phyloP scores from a whole-genome alignment of 2,113 vertebrate genomes.

The Australoheros scitulus region DNA sequence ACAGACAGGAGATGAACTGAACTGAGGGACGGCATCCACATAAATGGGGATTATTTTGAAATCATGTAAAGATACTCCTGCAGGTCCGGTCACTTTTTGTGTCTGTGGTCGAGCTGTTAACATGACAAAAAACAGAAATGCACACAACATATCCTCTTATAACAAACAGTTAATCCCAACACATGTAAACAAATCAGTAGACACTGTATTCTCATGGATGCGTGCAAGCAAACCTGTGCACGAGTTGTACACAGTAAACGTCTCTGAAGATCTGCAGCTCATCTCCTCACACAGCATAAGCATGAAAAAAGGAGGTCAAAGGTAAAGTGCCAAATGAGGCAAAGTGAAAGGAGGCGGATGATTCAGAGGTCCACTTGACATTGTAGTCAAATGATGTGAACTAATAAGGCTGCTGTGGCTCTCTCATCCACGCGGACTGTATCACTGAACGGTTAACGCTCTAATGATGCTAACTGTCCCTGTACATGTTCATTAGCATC shows the following conservation, averaged over 20 bases:
- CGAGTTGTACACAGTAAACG: background rate
- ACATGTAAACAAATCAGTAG: background rate
- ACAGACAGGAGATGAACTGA: background rate
- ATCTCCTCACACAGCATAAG: fast-evolving
- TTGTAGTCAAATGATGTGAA: background rate
- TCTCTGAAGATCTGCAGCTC: background rate
- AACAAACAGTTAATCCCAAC: background rate
- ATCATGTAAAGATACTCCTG: too few species aligned
- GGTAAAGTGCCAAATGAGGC: background rate
- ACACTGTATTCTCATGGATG: too few species aligned
- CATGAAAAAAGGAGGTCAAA: background rate
- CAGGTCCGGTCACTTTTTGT: too few species aligned
- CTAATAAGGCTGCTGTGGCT: background rate
- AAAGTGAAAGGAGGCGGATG: background rate
- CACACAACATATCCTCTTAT: fast-evolving
- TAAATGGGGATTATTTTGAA: too few species aligned
- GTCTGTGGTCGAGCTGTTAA: background rate
- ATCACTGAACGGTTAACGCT: background rate
- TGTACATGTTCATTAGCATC: background rate
- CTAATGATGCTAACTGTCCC: background rate
- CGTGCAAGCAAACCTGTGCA: background rate
- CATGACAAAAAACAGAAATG: background rate
- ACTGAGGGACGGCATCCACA: background rate
- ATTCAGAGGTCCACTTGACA: background rate
- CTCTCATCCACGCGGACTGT: fast-evolving